Percentiles rank a stretch among this genome's conserved stretches.
phyloP scores from a whole-genome alignment of 2,888 invertebrate species.

The Protophormia terraenovae region DNA sequence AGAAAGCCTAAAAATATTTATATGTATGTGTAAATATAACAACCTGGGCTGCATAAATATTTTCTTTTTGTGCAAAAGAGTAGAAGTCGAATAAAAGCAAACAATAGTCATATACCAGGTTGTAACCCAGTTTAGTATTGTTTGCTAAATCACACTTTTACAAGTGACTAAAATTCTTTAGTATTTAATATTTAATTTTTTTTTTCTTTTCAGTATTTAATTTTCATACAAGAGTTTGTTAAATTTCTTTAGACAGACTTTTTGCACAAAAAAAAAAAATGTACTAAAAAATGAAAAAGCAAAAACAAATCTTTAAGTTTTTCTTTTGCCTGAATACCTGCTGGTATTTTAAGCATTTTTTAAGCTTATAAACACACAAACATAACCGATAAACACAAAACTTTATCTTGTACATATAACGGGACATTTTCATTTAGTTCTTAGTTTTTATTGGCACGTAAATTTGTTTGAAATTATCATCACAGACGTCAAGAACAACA shows the following conservation, averaged over 20 bases:
- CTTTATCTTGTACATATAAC: neutral
- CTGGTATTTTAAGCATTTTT: neutral
- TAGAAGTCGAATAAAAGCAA: conserved; percentile 33
- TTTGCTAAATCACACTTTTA: conserved; percentile 67
- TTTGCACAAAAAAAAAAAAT: neutral
- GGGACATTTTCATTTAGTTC: conserved; percentile 4
- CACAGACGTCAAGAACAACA: neutral
- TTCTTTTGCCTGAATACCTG: conserved; percentile 36
- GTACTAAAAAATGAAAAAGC: neutral
- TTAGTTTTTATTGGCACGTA: conserved; percentile 55
- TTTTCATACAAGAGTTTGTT: too few species aligned
- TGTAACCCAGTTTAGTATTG: conserved; percentile 66
- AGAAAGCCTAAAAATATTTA: conserved; percentile 10
- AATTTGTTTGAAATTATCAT: conserved; percentile 64
- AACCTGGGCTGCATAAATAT: neutral
- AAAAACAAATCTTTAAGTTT: conserved; percentile 10
- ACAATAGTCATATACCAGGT: conserved; percentile 54
- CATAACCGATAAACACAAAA: neutral
- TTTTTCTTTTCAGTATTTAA: neutral
- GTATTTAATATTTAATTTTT: conserved; percentile 2
- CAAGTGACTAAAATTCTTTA: conserved; percentile 58
- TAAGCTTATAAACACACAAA: neutral
- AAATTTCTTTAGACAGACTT: conserved; percentile 22
- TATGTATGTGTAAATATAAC: too few species aligned
- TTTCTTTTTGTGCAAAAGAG: neutral